These are phyloP conservation scores for Cynocephalus volans DNA, from an alignment of 2,113 vertebrate genomes.

Conservation along the genomic window DNA sequence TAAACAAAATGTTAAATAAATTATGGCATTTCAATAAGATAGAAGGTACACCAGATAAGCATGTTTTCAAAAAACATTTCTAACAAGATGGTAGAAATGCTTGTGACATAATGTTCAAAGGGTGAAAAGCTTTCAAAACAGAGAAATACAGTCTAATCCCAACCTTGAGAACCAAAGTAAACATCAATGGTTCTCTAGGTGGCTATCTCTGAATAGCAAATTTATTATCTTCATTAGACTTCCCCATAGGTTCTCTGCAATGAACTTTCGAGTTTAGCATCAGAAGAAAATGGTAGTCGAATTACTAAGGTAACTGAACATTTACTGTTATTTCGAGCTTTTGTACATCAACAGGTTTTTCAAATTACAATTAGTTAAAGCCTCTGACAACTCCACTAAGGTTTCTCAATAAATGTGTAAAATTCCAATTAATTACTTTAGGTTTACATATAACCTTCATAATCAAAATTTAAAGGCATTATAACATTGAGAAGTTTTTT, in stretches of 20 bases:
- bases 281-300: constrained; percentile 29
- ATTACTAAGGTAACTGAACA: constrained; percentile 29
- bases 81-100: constrained; percentile 18
- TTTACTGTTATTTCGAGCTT: constrained; percentile 51
- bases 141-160: neutral
- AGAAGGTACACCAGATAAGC: neutral
- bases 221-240: constrained; percentile 28
- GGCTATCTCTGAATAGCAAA: constrained; percentile 25
- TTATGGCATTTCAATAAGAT: neutral
- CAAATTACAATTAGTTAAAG: constrained; percentile 35
- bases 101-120: constrained; percentile 37
- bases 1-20: constrained; percentile 65
- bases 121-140: neutral
- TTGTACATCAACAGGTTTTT: constrained; percentile 30
- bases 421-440: constrained; percentile 19
- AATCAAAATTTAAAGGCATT: neutral
- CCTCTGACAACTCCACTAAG: neutral
- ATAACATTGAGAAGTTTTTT: neutral
- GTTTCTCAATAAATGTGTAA: constrained; percentile 2
- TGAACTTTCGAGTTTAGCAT: constrained; percentile 14
- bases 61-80: constrained; percentile 27
- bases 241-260: constrained; percentile 20
- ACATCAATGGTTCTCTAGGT: neutral
- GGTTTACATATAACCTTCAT: neutral
- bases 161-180: constrained; percentile 12